Evolutionary conservation across 2,797 vertebrate species (phyloP).

Genomic region (Sitta carolinensis): DNA sequence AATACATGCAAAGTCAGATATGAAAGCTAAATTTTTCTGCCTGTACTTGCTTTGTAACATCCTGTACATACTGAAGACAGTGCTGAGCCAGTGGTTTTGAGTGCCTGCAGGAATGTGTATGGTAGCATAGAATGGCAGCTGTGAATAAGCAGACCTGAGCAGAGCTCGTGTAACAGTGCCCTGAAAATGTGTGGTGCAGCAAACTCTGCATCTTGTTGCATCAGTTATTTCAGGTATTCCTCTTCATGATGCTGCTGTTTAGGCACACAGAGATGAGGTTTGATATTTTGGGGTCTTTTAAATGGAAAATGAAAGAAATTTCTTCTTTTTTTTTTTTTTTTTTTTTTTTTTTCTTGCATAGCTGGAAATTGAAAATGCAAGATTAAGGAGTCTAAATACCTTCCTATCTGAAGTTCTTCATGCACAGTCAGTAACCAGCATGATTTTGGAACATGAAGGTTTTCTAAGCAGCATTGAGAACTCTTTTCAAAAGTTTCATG

Average conservation of each 20-base stretch:
- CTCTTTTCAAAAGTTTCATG: constrained; percentile 94
- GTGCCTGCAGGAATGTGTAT: not conserved
- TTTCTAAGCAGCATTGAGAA: constrained; percentile 92
- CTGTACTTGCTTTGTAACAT: not conserved
- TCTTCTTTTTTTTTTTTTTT: not conserved
- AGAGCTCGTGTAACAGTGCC: not conserved
- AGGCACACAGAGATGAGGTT: not conserved
- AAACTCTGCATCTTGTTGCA: not conserved
- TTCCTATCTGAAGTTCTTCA: constrained; percentile 86
- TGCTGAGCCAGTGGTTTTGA: not conserved
- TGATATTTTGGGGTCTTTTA: not conserved
- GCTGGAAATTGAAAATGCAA: constrained; percentile 87
- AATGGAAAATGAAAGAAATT: not conserved
- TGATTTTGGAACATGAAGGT: constrained; percentile 88
- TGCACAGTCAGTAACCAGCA: constrained; percentile 71
- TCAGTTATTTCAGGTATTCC: not conserved
- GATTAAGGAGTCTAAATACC: constrained; percentile 82
- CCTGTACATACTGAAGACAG: not conserved
- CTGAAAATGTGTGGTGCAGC: not conserved
- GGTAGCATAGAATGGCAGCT: not conserved
- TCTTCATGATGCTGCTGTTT: not conserved
- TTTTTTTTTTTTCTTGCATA: not conserved
- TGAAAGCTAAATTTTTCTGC: not conserved
- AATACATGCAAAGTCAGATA: not conserved
- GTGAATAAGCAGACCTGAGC: not conserved